phyloP scores from a whole-genome alignment of 2,888 invertebrate species.

The Hypena proboscidalis region DNA sequence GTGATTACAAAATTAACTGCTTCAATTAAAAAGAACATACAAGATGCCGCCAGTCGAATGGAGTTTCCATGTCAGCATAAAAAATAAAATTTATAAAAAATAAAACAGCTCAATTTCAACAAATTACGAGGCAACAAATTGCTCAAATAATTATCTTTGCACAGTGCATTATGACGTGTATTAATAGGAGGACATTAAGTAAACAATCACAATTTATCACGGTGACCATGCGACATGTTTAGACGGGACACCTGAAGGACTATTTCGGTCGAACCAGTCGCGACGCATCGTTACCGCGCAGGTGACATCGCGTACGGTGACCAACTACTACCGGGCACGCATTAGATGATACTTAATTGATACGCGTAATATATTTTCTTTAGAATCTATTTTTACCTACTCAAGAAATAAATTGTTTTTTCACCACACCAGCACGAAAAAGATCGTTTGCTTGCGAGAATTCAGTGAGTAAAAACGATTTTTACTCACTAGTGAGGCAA shows the following conservation, averaged over 20 bases:
- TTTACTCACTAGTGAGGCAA: no score
- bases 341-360: constrained; percentile 31
- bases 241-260: constrained; percentile 56
- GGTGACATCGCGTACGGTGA: constrained; percentile 38
- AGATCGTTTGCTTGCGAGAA: no score
- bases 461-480: no score
- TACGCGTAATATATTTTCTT: constrained; percentile 21
- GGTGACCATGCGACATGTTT: constrained; percentile 41
- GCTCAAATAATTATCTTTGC: constrained; percentile 34
- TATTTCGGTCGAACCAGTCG: constrained; percentile 58
- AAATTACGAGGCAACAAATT: constrained; percentile 35
- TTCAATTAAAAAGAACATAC: constrained; percentile 19
- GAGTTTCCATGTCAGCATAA: constrained; percentile 26
- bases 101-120: constrained; percentile 36
- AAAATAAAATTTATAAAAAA: constrained; percentile 24
- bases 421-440: no score
- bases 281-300: constrained; percentile 45
- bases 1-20: constrained; percentile 16
- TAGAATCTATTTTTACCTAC: constrained; percentile 17
- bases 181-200: constrained; percentile 41
- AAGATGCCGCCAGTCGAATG: constrained; percentile 17
- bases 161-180: constrained; percentile 31
- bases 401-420: no score
- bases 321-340: constrained; percentile 16
- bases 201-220: constrained; percentile 54